Evolutionary conservation across 2,888 invertebrate species (phyloP), one percentile per base, ranked within the genome.

Genomic region (Zhuqinia jingwanae): DNA sequence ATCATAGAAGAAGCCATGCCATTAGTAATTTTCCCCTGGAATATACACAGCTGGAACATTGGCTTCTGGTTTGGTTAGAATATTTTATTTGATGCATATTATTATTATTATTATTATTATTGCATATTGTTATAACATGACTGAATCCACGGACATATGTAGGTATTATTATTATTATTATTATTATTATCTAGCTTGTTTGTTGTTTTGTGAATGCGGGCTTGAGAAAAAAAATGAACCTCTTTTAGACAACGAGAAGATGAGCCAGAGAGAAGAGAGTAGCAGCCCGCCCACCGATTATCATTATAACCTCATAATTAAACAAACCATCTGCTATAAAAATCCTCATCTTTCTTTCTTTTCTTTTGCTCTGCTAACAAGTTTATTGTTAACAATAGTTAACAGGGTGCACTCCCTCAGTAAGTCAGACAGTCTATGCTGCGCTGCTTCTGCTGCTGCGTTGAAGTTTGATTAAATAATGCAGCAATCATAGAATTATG

Each of bases 281-380:
- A 50, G 15, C 2, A 50, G 56, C 79, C 84, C 87, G 84, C 87
- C 87, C 87, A 85, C 84, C 84, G 87, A 85, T 87, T 87, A 87
- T 50, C 47, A 77, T 83, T 83, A 83, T 78, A 87, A 85, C 87
- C 87, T 85, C 85, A 87, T 88, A 88, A 88, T 88, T 88, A 88
- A 88, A 88, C 87, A 87, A 85, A 85, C 81, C 88, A 88, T 87
- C 87, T 88, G 88, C 78, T 77, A 76, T 83, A 76, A 83, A n/a
- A 76, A 83, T 75, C 50, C 60, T 25, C 36, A 36, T 47, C 76
- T 65, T 45, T 45, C 13, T 11, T 15, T n/a, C 22, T 70, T 15
- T 17, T 53, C 45, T 42, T 65, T 17, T 36, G 36, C 8, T n/a
- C n/a, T 53, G 65, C 83, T 76, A 83, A 83, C 83, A 76, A 83